These are phyloP conservation scores for Phoxinus dragarum DNA, from an alignment of 2,797 vertebrate species.

Conservation along the genomic window DNA sequence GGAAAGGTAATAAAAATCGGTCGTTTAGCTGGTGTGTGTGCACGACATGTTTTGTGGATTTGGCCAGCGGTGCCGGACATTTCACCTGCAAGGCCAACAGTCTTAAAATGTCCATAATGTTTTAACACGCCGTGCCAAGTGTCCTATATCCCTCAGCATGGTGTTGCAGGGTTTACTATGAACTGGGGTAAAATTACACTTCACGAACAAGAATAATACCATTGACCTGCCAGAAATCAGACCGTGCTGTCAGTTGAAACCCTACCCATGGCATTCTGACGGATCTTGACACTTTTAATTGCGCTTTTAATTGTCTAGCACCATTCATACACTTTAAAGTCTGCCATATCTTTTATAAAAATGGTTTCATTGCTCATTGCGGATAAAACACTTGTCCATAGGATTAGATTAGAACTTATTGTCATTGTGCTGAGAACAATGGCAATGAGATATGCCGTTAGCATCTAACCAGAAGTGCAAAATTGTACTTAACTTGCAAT, in stretches of 20 bases:
- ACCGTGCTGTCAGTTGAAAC: constrained; percentile 2
- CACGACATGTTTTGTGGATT: constrained; percentile 47
- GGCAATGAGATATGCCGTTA: not conserved
- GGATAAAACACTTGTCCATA: not conserved
- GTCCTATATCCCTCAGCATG: constrained; percentile 26
- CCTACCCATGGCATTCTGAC: not conserved
- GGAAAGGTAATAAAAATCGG: constrained; percentile 50
- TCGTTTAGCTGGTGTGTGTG: constrained; percentile 46
- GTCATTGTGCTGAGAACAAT: not conserved
- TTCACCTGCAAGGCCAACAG: constrained; percentile 48
- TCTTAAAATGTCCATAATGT: constrained; percentile 40
- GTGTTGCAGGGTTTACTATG: constrained; percentile 33
- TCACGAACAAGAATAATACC: constrained; percentile 5
- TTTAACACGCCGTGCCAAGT: constrained; percentile 37
- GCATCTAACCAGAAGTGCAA: not conserved
- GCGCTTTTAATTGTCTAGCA: not conserved
- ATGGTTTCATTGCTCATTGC: not conserved
- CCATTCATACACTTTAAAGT: not conserved
- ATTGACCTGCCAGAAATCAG: constrained; percentile 18
- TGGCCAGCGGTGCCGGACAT: constrained; percentile 47
- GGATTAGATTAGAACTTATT: not conserved
- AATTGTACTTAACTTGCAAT: not conserved
- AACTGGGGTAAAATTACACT: constrained; percentile 37
- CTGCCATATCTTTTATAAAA: not conserved
- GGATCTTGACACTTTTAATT: constrained; percentile 15